Evolutionary conservation across 2,797 vertebrate genomes (phyloP).

Genomic region (Pipistrellus pipistrellus): DNA sequence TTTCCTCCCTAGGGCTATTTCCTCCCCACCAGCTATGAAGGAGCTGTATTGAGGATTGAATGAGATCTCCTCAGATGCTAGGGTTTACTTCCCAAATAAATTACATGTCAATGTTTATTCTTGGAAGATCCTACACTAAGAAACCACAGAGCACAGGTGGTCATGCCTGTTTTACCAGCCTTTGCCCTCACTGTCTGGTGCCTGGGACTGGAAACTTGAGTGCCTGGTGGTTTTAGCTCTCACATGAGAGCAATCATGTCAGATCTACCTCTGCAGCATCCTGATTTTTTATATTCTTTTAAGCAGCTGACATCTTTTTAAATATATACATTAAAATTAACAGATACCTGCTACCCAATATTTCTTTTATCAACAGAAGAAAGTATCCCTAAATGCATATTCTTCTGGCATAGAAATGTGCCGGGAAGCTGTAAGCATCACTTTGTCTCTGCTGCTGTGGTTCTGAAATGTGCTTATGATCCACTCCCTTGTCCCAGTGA

Average conservation of each 20-base stretch:
- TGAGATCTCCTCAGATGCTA: not conserved
- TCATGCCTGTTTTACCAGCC: not conserved
- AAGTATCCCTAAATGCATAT: not conserved
- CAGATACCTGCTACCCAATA: not conserved
- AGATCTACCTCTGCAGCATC: not conserved
- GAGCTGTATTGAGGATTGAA: not conserved
- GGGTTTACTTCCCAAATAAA: slow-evolving; percentile 8
- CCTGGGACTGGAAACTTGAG: not conserved
- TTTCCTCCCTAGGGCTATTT: not conserved
- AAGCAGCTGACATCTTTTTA: slow-evolving; percentile 4
- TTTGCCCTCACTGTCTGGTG: not conserved
- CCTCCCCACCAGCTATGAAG: too few relatives aligned
- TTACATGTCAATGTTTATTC: not conserved
- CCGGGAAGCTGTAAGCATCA: slow-evolving; percentile 25
- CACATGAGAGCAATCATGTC: not conserved
- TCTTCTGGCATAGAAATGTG: not conserved
- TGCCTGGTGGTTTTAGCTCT: not conserved
- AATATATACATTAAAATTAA: not conserved
- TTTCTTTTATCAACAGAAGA: slow-evolving; percentile 54
- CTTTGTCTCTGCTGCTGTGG: not conserved
- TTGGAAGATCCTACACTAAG: not conserved
- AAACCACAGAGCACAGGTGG: not conserved
- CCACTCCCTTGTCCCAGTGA: not conserved
- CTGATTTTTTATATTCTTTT: slow-evolving; percentile 23
- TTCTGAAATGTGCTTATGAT: slow-evolving; percentile 7